Evolutionary conservation across 30 jellyfish, hydroid and myxozoan species (phyloP), one percentile per base, ranked within the genome.

Genomic region (Aurelia aurita complex sp. Pacific): DNA sequence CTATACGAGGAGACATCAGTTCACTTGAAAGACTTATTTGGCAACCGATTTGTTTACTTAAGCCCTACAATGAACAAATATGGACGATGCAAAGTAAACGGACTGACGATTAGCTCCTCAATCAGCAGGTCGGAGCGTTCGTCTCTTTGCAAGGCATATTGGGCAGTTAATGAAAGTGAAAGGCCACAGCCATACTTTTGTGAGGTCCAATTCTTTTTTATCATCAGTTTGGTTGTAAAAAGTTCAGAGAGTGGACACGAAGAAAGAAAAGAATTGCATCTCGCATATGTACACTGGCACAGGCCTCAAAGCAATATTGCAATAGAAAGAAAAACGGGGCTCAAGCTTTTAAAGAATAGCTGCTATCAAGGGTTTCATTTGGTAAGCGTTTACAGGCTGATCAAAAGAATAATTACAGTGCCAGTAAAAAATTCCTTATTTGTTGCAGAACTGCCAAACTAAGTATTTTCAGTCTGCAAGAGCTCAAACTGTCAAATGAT

Each of bases 101-200:
- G 68, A 7, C 18, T 59, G 11, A 59, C 68, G 3, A 59, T 18
- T 2, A 18, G 68, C 68, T 13, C 68, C 9, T 59, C 68, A 7
- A 3, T 13, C 68, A 59, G 68, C 68, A 59, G 68, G 32, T 59
- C 68, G 3, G 68, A 59, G 68, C 68, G 68, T 13, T 59, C 68
- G 32, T 15, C 68, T 13, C 68, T 13, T 2, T 59, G 68, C 68
- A 59, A 13, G 11, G 68, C 68, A 59, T 59, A 59, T 18, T 59
- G 68, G 68, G 68, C 68, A 59, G 68, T 59, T 59, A 59, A 59
- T 12, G 68, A 59, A 7, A 13, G 29, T 18, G 68, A 59, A 18
- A 15, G 32, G 68, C 68, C 68, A 13, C 68, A 59, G 11, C 29
- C 68, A 15, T 59, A 59, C 68, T 59, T 59, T 59, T 59, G 68